Base-by-base conservation (phyloP, 2,888 invertebrate genomes). In the Noctua pronuba region DNA sequence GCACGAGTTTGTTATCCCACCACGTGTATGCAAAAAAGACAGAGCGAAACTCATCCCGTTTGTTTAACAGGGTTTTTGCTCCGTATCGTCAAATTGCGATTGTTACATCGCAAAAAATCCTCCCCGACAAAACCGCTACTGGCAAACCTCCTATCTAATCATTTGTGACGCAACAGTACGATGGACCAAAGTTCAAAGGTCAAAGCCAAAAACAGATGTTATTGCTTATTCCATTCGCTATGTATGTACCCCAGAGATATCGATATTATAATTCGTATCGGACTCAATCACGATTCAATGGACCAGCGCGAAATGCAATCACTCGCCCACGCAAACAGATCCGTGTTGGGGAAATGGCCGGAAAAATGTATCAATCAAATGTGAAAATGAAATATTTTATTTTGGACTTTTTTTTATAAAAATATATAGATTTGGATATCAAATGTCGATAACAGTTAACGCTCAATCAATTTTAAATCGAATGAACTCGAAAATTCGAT, bases 311-410 rank as follows among this genome's bases (percentile, higher is more conserved):
- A n/a, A n/a, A 38, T 74, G 49, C 18, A 49, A 65, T 55, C 55
- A 55, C 28, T n/a, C 58, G 41, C 73, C 62, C 38, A 52, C 60
- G 41, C 62, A 60, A 74, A 60, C 21, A 10, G 35, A 41, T 7
- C 7, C 16, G 58, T n/a, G 46, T 69, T 41, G 55, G 13, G 28
- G 13, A 16, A 70, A 75, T 72, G 52, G 31, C 28, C 35, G 41
- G 44, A 68, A 55, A 71, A 73, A 75, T 41, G 0, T 69, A 21
- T 75, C 71, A 72, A 68, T 72, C 77, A 77, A 71, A 64, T n/a
- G 28, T 35, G 21, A 44, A 58, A 69, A 65, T 55, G 41, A 41
- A 67, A 71, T 8, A 70, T 70, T 76, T 76, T 31, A 49, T 66
- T n/a, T 46, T 16, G 6, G 16, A 28, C 16, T 5, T 28, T 13